Conservation (phyloP, 2,113 vertebrate genomes). For the Campylorhamphus procurvoides region DNA sequence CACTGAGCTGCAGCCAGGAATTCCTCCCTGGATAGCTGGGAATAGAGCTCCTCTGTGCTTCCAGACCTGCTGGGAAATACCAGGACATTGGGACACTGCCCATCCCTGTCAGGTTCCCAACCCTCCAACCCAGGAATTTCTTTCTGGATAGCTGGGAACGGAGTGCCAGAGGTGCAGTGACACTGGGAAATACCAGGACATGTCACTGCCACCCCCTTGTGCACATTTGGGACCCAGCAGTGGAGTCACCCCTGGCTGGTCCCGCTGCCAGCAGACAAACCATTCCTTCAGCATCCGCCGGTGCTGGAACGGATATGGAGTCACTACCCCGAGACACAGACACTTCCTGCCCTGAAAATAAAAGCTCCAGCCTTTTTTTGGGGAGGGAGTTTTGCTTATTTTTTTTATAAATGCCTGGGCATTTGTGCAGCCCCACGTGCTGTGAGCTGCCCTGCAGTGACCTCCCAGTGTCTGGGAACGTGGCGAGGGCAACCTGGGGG, state of each 20-base stretch:
- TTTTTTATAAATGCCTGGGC: accelerated
- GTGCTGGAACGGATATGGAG: accelerated
- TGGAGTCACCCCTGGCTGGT: accelerated
- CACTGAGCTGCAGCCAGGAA: accelerated
- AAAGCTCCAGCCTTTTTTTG: background rate
- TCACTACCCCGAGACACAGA: background rate
- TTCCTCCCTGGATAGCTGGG: background rate
- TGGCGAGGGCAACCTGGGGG: accelerated
- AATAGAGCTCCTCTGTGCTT: background rate
- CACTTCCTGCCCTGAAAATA: background rate
- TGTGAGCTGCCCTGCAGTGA: background rate
- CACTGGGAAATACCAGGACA: background rate
- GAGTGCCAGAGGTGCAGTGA: background rate
- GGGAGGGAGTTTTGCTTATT: background rate
- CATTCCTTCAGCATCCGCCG: accelerated
- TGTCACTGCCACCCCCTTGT: background rate
- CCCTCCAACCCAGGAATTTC: accelerated
- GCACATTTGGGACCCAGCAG: background rate
- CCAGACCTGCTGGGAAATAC: background rate
- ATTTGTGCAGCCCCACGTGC: background rate
- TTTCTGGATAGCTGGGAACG: background rate
- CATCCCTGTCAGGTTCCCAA: background rate
- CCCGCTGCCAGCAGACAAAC: background rate
- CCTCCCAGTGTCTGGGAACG: accelerated
- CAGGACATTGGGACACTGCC: background rate